These are phyloP conservation scores for Sycophila sp. DNA, from an alignment of 1,140 invertebrate genomes.

Conservation along the genomic window DNA sequence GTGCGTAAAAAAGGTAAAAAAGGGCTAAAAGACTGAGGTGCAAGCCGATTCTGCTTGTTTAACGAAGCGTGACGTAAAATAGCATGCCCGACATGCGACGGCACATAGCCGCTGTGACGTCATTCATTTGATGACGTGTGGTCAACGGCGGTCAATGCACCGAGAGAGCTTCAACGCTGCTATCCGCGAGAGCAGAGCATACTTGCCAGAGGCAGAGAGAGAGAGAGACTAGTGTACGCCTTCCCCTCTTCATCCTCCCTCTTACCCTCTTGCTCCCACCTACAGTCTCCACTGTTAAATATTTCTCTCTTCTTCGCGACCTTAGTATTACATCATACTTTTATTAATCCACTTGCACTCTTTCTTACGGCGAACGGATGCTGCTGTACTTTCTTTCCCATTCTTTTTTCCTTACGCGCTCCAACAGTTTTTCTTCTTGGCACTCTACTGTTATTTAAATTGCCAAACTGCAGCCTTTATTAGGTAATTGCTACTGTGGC, in stretches of 20 bases:
- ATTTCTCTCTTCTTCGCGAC: too few relatives aligned
- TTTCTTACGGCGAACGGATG: too few relatives aligned
- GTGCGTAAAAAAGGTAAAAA: slow-evolving; percentile 16
- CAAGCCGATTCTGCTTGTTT: slow-evolving; percentile 48
- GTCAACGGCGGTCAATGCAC: slow-evolving; percentile 68
- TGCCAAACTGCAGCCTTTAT: too few relatives aligned
- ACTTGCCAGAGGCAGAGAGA: slow-evolving; percentile 29
- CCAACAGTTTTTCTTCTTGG: too few relatives aligned
- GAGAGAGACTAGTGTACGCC: slow-evolving; percentile 38
- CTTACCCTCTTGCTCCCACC: not conserved
- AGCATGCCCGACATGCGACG: slow-evolving; percentile 35
- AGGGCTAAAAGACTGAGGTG: not conserved
- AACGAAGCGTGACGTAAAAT: slow-evolving; percentile 61
- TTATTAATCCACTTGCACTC: too few relatives aligned
- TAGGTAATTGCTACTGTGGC: too few relatives aligned
- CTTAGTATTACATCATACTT: too few relatives aligned
- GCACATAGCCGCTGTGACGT: slow-evolving; percentile 58
- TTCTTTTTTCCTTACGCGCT: too few relatives aligned
- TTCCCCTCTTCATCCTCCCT: not conserved
- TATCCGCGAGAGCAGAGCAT: slow-evolving; percentile 23
- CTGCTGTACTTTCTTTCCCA: too few relatives aligned
- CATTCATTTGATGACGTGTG: slow-evolving; percentile 67
- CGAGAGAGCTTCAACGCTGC: slow-evolving; percentile 50
- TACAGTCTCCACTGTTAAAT: too few relatives aligned
- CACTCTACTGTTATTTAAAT: too few relatives aligned